Evolutionary conservation across 2,113 vertebrate genomes (phyloP).

Genomic region (Boleophthalmus pectinirostris): DNA sequence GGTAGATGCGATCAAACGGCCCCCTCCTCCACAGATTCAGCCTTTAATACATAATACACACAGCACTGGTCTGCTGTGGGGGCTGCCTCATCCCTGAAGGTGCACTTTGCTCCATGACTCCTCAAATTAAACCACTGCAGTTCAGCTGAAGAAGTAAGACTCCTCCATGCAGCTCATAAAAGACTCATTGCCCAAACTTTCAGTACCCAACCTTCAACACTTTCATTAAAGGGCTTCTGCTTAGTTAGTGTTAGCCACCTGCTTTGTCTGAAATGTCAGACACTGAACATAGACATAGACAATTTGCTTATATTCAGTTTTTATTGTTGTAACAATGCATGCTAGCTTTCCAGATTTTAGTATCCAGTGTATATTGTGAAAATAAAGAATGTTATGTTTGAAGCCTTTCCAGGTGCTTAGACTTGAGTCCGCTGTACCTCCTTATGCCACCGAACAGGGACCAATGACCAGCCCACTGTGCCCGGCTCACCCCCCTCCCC

Average conservation of each 20-base stretch:
- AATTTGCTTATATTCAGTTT: too few species aligned
- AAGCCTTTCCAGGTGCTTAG: constrained; percentile 50
- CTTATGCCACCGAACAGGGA: constrained; percentile 21
- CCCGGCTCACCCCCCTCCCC: constrained; percentile 28
- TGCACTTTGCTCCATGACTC: constrained; percentile 41
- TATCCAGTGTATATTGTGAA: constrained; percentile 5
- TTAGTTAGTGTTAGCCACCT: too few species aligned
- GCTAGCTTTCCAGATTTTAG: background rate
- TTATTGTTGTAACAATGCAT: background rate
- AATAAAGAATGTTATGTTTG: constrained; percentile 9
- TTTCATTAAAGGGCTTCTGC: background rate
- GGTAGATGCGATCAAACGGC: constrained; percentile 70
- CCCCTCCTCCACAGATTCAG: constrained; percentile 10
- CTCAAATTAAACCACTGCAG: constrained; percentile 36
- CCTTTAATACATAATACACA: constrained; percentile 30
- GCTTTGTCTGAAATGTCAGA: too few species aligned
- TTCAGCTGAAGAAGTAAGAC: constrained; percentile 3
- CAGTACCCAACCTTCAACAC: background rate
- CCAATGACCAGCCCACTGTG: constrained; percentile 32
- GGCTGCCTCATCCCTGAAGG: constrained; percentile 48
- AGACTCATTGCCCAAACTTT: background rate
- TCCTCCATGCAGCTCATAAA: background rate
- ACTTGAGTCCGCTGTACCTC: constrained; percentile 37
- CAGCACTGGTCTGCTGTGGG: constrained; percentile 8
- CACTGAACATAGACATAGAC: too few species aligned